Conservation (phyloP, 2,113 vertebrate genomes). For the Balaeniceps rex region DNA sequence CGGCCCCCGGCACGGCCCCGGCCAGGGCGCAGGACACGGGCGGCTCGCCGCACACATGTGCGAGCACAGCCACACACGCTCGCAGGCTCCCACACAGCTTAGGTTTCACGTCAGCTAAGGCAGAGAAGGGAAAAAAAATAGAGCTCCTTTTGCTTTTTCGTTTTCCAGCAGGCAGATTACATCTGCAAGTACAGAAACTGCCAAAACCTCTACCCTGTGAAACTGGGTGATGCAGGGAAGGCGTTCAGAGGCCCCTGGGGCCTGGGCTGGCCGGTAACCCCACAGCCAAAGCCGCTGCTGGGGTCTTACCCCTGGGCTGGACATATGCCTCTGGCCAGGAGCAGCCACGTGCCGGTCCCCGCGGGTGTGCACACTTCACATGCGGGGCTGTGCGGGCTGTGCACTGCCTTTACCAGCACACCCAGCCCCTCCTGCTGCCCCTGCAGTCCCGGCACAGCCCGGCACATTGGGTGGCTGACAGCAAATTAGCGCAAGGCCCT, state of each 20-base stretch:
- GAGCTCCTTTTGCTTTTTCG: background rate
- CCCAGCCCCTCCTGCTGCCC: background rate
- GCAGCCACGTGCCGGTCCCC: fast-evolving
- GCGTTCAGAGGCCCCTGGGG: background rate
- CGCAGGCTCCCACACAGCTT: conserved; percentile 41
- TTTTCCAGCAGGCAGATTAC: conserved; percentile 1
- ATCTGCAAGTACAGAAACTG: background rate
- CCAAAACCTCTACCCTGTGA: fast-evolving
- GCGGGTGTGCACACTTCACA: background rate
- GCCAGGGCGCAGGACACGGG: background rate
- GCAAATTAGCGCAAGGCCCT: background rate
- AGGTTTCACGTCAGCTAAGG: conserved; percentile 9
- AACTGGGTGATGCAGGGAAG: background rate
- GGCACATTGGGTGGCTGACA: fast-evolving
- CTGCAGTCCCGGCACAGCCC: fast-evolving
- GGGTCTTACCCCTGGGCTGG: background rate
- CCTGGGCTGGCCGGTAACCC: background rate
- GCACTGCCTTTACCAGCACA: background rate
- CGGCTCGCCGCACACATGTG: background rate
- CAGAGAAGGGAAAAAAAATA: background rate
- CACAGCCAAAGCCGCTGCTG: background rate
- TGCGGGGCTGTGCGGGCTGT: fast-evolving
- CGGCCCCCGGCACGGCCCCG: background rate
- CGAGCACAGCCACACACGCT: conserved; percentile 33
- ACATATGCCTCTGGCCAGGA: background rate